A percentile compares a stretch with the other conserved stretches of the same genome.
These are phyloP conservation scores for Drosophila emarginata DNA, from an alignment of 2,888 invertebrate species.

Conservation along the genomic window DNA sequence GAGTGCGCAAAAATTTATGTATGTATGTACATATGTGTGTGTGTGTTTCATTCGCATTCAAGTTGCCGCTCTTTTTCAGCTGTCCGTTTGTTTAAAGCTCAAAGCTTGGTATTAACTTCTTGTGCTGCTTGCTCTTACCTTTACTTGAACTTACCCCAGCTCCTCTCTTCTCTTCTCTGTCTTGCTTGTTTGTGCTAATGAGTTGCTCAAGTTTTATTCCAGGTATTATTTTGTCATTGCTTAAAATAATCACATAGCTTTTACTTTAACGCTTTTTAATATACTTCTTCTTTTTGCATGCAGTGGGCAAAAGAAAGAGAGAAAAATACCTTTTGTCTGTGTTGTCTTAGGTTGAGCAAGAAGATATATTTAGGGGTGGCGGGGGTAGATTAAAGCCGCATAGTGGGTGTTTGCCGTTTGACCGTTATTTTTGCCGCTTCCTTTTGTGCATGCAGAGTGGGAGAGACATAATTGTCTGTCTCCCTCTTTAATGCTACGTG, in stretches of 20 bases:
- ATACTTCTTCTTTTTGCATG: slow-evolving; percentile 38
- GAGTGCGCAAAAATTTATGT: slow-evolving; percentile 67
- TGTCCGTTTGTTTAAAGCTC: slow-evolving; percentile 60
- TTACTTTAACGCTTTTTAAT: slow-evolving; percentile 18
- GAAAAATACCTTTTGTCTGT: slow-evolving; percentile 52
- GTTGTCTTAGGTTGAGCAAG: slow-evolving; percentile 61
- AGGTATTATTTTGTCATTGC: slow-evolving; percentile 64
- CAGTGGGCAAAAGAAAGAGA: slow-evolving; percentile 23
- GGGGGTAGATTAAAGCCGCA: slow-evolving; percentile 11
- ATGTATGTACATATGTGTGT: slow-evolving; percentile 28
- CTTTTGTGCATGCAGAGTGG: slow-evolving; percentile 31
- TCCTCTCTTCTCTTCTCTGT: background rate
- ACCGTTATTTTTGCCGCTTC: slow-evolving; percentile 69
- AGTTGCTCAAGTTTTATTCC: slow-evolving; percentile 48
- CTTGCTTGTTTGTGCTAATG: slow-evolving; percentile 45
- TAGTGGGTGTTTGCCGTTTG: slow-evolving; percentile 55
- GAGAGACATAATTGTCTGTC: slow-evolving; percentile 29
- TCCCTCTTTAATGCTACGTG: slow-evolving; percentile 35
- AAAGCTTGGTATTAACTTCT: slow-evolving; percentile 57
- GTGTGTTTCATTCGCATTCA: slow-evolving; percentile 52
- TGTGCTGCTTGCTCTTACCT: slow-evolving; percentile 21
- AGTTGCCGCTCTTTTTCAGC: slow-evolving; percentile 73
- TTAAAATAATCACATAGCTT: slow-evolving; percentile 55
- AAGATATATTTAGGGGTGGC: background rate
- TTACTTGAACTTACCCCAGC: background rate